A percentile compares a stretch with the other conserved stretches of the same genome.
These are phyloP conservation scores for Aphaenogaster floridana DNA, from an alignment of 1,140 invertebrate genomes.

Conservation along the genomic window DNA sequence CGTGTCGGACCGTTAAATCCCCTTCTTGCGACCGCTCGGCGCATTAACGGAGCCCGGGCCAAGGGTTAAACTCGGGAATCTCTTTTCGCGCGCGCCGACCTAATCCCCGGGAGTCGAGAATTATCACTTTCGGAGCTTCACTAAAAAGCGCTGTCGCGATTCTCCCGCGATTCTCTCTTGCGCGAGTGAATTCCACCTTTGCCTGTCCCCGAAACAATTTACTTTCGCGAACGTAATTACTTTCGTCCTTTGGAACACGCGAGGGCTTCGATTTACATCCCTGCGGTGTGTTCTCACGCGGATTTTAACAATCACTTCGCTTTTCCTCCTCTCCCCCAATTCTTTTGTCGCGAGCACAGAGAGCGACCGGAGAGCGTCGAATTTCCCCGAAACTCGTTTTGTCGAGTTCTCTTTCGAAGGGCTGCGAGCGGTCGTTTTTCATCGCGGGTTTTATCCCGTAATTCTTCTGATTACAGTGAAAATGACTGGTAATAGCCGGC, in stretches of 20 bases:
- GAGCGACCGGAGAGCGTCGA: not conserved
- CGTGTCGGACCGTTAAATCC: conserved; percentile 21
- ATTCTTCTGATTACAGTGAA: conserved; percentile 10
- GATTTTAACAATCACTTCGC: conserved; percentile 36
- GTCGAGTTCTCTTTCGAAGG: not conserved
- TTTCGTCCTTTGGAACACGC: not conserved
- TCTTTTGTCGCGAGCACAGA: not conserved
- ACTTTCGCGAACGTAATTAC: conserved; percentile 23
- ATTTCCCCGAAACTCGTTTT: not conserved
- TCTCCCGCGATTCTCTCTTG: not conserved
- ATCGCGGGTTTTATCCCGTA: not conserved
- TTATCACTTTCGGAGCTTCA: conserved; percentile 32
- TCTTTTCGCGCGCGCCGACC: not conserved
- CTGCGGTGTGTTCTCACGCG: not conserved
- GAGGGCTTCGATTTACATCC: not conserved
- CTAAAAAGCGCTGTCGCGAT: not conserved
- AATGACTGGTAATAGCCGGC: conserved; percentile 47
- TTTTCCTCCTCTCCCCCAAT: no score
- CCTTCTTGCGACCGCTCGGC: not conserved
- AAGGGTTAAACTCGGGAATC: conserved; percentile 38
- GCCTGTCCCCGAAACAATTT: conserved; percentile 1
- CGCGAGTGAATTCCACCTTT: not conserved
- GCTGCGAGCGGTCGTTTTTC: not conserved
- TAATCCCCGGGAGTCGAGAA: conserved; percentile 29
- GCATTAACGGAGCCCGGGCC: conserved; percentile 2